Evolutionary conservation across 1,140 invertebrate genomes (phyloP).

Genomic region (Bombus pascuorum): DNA sequence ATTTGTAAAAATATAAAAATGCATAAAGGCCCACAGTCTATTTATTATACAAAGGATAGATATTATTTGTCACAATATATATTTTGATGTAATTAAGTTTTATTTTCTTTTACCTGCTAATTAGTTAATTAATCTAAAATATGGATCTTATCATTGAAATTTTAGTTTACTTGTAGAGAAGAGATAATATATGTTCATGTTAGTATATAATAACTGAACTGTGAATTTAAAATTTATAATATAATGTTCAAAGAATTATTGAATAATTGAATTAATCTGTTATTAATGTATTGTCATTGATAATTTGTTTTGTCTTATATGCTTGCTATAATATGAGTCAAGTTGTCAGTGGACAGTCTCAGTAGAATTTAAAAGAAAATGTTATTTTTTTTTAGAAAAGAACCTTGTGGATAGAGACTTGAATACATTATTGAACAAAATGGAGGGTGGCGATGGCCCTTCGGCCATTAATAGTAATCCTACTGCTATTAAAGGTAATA

Average conservation of each 20-base stretch:
- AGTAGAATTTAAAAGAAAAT: not conserved
- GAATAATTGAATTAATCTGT: not conserved
- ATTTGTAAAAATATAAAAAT: too few relatives aligned
- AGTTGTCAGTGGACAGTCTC: not conserved
- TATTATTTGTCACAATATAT: not conserved
- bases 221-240: not conserved
- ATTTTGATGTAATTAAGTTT: not conserved
- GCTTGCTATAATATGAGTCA: not conserved
- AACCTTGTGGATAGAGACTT: slow-evolving; percentile 31
- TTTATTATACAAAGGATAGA: too few relatives aligned
- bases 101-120: not conserved
- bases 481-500: slow-evolving; percentile 85
- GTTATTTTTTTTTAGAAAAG: slow-evolving; percentile 45
- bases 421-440: slow-evolving; percentile 58
- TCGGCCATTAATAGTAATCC: slow-evolving; percentile 87
- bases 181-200: not conserved
- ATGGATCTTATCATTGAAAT: not conserved
- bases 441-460: slow-evolving; percentile 83
- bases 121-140: not conserved
- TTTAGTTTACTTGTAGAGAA: not conserved
- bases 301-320: not conserved
- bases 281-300: not conserved
- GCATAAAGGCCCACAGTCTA: too few relatives aligned
- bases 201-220: not conserved
- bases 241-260: not conserved